Conservation (phyloP, 1,140 invertebrate species). For the Saccostrea glomerata region DNA sequence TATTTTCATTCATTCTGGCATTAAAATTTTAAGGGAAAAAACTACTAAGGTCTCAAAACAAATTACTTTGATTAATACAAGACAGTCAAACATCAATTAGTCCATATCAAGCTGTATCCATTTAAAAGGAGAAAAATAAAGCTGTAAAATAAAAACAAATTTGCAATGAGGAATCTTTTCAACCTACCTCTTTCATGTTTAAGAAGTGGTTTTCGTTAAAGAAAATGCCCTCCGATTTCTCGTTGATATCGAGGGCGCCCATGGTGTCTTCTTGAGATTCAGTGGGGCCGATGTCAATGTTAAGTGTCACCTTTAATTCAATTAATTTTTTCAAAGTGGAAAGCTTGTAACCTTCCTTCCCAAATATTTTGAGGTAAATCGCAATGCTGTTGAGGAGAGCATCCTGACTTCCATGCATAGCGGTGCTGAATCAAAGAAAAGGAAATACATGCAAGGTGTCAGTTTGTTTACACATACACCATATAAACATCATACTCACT, state of each 20-base stretch:
- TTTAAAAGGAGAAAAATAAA: no score
- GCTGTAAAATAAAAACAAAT: no score
- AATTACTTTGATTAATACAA: no score
- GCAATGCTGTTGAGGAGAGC: neutral
- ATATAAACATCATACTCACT: no score
- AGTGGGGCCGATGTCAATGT: neutral
- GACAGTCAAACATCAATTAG: no score
- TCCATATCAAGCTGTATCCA: no score
- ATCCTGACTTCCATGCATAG: neutral
- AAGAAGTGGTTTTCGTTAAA: neutral
- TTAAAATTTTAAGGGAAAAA: no score
- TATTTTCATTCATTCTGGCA: no score
- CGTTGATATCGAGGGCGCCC: neutral
- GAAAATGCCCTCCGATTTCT: neutral
- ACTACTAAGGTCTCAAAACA: no score
- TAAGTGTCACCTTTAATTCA: neutral
- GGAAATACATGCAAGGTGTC: no score
- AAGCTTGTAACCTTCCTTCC: neutral
- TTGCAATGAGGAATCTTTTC: no score
- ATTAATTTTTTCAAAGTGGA: neutral
- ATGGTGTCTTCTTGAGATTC: neutral
- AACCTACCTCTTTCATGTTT: conserved; percentile 1
- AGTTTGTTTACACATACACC: no score
- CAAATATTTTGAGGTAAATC: neutral
- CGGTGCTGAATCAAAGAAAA: neutral